These are phyloP conservation scores for Nemotelus nigrinus DNA, from an alignment of 2,888 invertebrate species.

Conservation along the genomic window DNA sequence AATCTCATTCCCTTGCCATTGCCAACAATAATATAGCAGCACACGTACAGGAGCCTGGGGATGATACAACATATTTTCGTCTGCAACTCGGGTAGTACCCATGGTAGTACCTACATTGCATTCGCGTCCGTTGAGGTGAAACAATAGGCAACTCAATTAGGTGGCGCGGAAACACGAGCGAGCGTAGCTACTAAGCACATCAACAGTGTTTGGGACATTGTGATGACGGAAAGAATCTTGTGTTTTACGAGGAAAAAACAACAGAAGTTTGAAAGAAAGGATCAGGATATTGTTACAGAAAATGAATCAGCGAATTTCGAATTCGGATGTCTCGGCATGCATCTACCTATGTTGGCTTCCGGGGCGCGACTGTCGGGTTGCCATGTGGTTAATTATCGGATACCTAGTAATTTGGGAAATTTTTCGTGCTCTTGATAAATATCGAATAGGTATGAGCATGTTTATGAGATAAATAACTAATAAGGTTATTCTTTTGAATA, in stretches of 20 bases:
- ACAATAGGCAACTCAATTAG: too few relatives aligned
- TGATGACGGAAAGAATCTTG: too few relatives aligned
- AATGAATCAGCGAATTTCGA: conserved; percentile 27
- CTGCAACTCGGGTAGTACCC: too few relatives aligned
- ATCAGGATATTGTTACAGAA: conserved; percentile 34
- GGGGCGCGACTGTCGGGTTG: background rate
- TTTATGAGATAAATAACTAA: background rate
- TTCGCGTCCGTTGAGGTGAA: too few relatives aligned
- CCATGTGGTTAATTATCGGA: conserved; percentile 5
- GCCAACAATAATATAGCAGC: background rate
- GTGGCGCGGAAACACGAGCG: background rate
- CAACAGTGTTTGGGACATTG: too few relatives aligned
- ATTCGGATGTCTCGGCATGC: background rate
- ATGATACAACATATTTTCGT: conserved; percentile 5
- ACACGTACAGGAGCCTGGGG: conserved; percentile 28
- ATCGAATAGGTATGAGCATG: background rate
- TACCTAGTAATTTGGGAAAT: background rate
- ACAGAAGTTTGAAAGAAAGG: background rate
- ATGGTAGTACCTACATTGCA: too few relatives aligned
- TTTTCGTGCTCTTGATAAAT: background rate
- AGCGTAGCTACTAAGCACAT: too few relatives aligned
- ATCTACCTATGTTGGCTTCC: background rate
- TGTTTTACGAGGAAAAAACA: too few relatives aligned
- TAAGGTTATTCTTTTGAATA: background rate
- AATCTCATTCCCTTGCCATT: background rate